Base-by-base conservation (phyloP, 1,140 invertebrate genomes). In the Halesus radiatus region DNA sequence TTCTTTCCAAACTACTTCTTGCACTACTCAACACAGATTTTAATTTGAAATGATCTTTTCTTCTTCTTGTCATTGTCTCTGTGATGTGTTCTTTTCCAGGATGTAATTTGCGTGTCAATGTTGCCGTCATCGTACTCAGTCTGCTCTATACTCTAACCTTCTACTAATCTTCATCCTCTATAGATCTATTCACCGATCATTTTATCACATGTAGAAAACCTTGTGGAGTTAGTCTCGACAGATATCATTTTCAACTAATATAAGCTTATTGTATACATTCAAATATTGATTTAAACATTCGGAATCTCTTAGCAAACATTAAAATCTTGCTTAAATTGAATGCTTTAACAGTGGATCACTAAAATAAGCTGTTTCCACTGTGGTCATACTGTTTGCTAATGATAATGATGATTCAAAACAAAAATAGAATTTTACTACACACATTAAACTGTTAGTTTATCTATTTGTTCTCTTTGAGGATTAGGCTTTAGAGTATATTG, bases 111-210 rank as follows among this genome's bases (percentile, higher is more conserved):
- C 60, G 56, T 66, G 72, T 76, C 64, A 64, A 0, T 58, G 29
- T 76, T 73, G 78, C 70, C 37, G 26, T 66, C 66, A 76, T 70
- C 66, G 58, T 74, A 79, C 76, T 79, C 80, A 82, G 77, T 79
- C n/a, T 79, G 79, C 80, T 80, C 29, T 74, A 56, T 82, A 82
- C 81, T 82, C 81, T 70, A 79, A 72, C 76, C 52, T 76, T 83
- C 70, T 74, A 81, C 77, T 79, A 70, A 80, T 68, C 79, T 58
- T 72, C 81, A 75, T 77, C 76, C 75, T 52, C 20, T 74, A 29
- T 66, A 66, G 62, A 66, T 26, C 62, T 72, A 53, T 53, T 75
- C 45, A 18, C 26, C 66, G 52, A 66, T 73, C 68, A 72, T 72
- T 52, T 68, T 45, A 72, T 72, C 53, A 72, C 68, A 72, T 72